phyloP scores from a whole-genome alignment of 2,113 vertebrate genomes.

The Amphiprion percula region DNA sequence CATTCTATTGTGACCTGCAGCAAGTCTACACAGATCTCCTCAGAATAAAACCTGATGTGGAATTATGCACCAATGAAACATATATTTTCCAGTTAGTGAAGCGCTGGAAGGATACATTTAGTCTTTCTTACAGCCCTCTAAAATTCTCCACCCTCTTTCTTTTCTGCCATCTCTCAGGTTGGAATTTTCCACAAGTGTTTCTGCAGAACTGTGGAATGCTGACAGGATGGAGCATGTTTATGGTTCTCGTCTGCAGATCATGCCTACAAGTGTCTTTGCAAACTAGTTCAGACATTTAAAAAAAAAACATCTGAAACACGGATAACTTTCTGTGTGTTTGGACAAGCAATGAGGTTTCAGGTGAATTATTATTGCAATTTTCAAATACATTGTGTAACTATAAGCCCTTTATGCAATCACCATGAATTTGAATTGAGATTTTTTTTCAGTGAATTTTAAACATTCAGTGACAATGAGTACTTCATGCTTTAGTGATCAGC shows the following conservation, averaged over 20 bases:
- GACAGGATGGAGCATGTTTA: constrained; percentile 79
- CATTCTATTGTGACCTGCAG: constrained; percentile 20
- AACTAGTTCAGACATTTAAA: constrained; percentile 34
- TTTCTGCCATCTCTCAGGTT: constrained; percentile 26
- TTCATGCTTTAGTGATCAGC: not conserved
- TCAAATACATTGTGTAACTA: not conserved
- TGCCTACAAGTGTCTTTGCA: constrained; percentile 39
- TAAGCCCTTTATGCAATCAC: not conserved
- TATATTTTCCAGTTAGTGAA: constrained; percentile 26
- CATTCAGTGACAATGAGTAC: too few relatives aligned
- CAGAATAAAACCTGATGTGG: not conserved
- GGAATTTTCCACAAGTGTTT: constrained; percentile 80
- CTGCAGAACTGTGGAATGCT: constrained; percentile 75
- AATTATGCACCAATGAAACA: constrained; percentile 16
- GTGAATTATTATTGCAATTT: not conserved
- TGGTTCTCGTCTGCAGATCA: constrained; percentile 29
- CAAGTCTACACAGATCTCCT: constrained; percentile 13
- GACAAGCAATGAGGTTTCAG: not conserved
- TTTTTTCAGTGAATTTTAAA: too few relatives aligned
- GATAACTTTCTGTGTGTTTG: not conserved
- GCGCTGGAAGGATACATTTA: constrained; percentile 5
- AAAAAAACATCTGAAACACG: not conserved
- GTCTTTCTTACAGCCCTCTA: not conserved
- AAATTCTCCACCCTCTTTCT: not conserved
- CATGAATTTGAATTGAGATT: not conserved